phyloP scores from a whole-genome alignment of 1,140 invertebrate genomes.

The Stegodyphus mimosarum region DNA sequence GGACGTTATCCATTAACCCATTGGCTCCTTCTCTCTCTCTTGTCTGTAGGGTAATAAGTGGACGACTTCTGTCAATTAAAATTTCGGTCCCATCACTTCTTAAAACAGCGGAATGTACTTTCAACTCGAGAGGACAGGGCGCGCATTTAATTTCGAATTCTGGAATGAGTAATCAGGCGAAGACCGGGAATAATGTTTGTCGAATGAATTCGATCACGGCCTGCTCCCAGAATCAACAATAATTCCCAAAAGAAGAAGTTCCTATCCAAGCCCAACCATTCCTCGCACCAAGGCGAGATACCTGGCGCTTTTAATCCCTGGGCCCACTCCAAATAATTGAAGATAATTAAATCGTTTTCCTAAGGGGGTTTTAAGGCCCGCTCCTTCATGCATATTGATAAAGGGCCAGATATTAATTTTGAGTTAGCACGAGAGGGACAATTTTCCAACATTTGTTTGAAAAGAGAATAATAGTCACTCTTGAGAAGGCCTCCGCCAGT shows the following conservation, averaged over 20 bases:
- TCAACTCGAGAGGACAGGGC: conserved; percentile 13
- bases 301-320: conserved; percentile 51
- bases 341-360: conserved; percentile 61
- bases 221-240: conserved; percentile 52
- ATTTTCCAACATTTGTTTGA: conserved; percentile 60
- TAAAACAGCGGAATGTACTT: conserved; percentile 53
- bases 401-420: conserved; percentile 60
- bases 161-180: conserved; percentile 57
- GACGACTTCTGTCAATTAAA: conserved; percentile 56
- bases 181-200: conserved; percentile 57
- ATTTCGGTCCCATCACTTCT: conserved; percentile 44
- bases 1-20: background rate
- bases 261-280: background rate
- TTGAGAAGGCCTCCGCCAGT: conserved; percentile 17
- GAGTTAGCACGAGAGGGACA: conserved; percentile 54
- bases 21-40: background rate
- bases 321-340: conserved; percentile 60
- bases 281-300: conserved; percentile 8
- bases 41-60: conserved; percentile 9
- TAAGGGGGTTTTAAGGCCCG: conserved; percentile 49
- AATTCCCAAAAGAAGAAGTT: conserved; percentile 57
- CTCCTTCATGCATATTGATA: conserved; percentile 60
- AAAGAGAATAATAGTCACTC: conserved; percentile 59
- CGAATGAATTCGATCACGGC: conserved; percentile 54
- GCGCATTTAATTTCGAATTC: conserved; percentile 54